Evolutionary conservation across 2,113 vertebrate genomes (phyloP), one percentile per base, ranked within the genome.

Genomic region (Rattus rattus): DNA sequence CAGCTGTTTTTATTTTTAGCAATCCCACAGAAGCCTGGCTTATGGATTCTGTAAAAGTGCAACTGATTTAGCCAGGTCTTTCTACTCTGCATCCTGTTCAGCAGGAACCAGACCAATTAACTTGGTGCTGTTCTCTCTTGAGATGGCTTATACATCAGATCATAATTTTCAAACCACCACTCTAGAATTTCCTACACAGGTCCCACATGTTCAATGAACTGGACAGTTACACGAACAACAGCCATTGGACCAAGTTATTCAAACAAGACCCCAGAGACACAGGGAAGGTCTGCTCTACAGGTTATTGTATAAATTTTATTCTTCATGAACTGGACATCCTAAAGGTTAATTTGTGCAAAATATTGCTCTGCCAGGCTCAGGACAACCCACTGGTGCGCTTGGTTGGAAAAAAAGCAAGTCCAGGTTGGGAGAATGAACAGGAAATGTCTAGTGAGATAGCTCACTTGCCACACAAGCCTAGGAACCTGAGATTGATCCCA

Each of bases 191-290:
- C 85, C 76, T 43, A 49, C n/a, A 36, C 11, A 14, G 67, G 47
- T 30, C 30, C 73, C 26, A 6, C 8, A 39, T 85, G 17, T 11
- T 69, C 10, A 76, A 6, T 22, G 24, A 6, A 24, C 70, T 3
- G 9, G 9, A 70, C 7, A 54, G 8, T 36, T 33, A 6, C 22
- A 26, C 36, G 16, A 47, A 59, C 0, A 30, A 8, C 0, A 0
- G 73, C 13, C 26, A 4, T 47, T 56, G 22, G 7, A 72, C 2
- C 1, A 26, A 11, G 10, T 30, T n/a, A 61, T 16, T 87, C 75
- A 3, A 52, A n/a, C 0, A 5, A 54, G 88, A 49, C 61, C n/a
- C 73, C 14, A 0, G 1, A 2, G 6, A 8, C 49, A 22, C 43
- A n/a, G 43, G 43, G 43, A 43, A 4, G 5, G 19, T 3, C 33